phyloP scores from a whole-genome alignment of 2,797 vertebrate species.

The Sebastes aleutianus region DNA sequence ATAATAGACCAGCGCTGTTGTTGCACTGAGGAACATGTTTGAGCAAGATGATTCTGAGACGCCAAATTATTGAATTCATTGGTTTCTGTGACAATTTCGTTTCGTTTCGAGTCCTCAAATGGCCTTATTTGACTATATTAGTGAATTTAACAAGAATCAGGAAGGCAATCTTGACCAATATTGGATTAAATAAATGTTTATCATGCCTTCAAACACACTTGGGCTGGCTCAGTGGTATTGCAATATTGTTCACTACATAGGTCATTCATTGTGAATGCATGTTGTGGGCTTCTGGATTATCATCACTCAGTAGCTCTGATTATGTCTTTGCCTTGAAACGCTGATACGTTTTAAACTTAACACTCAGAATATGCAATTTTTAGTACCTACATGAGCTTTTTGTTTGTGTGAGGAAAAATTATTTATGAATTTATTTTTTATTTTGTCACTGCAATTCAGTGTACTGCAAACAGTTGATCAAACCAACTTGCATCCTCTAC shows the following conservation, averaged over 20 bases:
- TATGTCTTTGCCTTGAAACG: not conserved
- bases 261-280: not conserved
- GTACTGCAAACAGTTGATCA: not conserved
- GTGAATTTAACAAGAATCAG: not conserved
- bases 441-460: not conserved
- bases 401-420: not conserved
- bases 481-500: not conserved
- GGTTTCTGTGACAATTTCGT: not conserved
- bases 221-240: not conserved
- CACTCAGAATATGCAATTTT: not conserved
- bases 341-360: not conserved
- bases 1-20: constrained; percentile 17
- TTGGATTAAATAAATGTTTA: not conserved
- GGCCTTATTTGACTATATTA: not conserved
- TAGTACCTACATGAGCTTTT: not conserved
- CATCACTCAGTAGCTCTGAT: not conserved
- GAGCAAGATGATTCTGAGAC: not conserved
- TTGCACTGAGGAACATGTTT: constrained; percentile 9
- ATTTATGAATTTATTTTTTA: not conserved
- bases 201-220: not conserved
- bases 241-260: not conserved
- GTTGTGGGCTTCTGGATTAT: not conserved
- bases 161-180: not conserved
- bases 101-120: not conserved
- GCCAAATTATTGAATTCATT: not conserved